These are phyloP conservation scores for Sebastolobus altivelis DNA, from an alignment of 2,797 vertebrate genomes.

Conservation along the genomic window DNA sequence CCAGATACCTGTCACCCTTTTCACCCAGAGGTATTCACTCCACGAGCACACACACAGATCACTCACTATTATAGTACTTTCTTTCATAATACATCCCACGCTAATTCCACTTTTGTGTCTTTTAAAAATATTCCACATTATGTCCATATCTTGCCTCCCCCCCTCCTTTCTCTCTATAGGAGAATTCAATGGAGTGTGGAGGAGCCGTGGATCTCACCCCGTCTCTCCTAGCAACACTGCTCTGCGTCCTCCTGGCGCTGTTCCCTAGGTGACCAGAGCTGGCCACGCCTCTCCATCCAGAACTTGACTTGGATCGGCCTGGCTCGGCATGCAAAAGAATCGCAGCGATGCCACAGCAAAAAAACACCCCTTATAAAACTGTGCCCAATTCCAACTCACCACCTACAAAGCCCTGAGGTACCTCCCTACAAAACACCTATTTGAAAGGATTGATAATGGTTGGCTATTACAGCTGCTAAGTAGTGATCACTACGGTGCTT, in stretches of 20 bases:
- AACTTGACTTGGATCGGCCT: slow-evolving; percentile 71
- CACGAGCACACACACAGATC: neutral
- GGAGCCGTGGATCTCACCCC: slow-evolving; percentile 83
- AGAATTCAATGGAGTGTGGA: slow-evolving; percentile 98
- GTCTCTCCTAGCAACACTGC: slow-evolving; percentile 76
- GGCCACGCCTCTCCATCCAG: slow-evolving; percentile 79
- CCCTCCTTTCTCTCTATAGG: slow-evolving; percentile 77
- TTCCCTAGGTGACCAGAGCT: slow-evolving; percentile 93
- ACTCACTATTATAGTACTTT: neutral
- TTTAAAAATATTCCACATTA: slow-evolving; percentile 3
- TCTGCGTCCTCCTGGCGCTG: slow-evolving; percentile 84
- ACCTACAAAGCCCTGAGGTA: slow-evolving; percentile 56
- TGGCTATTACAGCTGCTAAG: slow-evolving; percentile 42
- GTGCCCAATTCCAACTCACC: slow-evolving; percentile 68
- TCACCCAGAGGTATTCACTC: slow-evolving; percentile 91
- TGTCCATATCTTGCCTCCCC: neutral
- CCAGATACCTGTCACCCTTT: slow-evolving; percentile 98
- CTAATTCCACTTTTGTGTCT: slow-evolving; percentile 7
- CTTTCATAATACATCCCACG: neutral
- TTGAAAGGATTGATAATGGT: slow-evolving; percentile 49
- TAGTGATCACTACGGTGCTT: slow-evolving; percentile 68
- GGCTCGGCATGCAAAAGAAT: slow-evolving; percentile 75
- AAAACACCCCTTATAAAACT: slow-evolving; percentile 48
- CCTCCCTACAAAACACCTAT: slow-evolving; percentile 36
- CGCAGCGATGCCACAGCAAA: slow-evolving; percentile 61